Evolutionary conservation across 2,113 vertebrate genomes (phyloP).

Genomic region (Lathamus discolor): DNA sequence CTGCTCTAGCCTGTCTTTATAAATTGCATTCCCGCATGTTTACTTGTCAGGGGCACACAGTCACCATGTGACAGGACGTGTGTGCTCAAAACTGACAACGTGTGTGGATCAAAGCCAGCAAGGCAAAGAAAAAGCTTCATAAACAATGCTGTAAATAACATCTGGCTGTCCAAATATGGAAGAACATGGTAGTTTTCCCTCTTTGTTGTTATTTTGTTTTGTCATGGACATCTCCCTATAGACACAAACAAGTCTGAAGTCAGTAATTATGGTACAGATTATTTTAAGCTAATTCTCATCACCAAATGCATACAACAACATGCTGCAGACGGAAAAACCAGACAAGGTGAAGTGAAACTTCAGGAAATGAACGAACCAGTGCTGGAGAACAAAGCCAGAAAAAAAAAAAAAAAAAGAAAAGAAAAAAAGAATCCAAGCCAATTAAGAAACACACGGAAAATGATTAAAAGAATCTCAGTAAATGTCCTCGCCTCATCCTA

Average conservation of each 20-base stretch:
- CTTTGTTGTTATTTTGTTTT: constrained; percentile 75
- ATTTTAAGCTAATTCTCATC: constrained; percentile 65
- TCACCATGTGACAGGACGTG: constrained; percentile 81
- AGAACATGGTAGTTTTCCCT: constrained; percentile 71
- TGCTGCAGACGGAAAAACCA: constrained; percentile 57
- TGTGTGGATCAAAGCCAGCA: constrained; percentile 78
- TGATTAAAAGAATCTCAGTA: not conserved
- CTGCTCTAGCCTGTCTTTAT: constrained; percentile 54
- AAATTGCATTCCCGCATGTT: constrained; percentile 74
- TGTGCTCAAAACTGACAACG: constrained; percentile 77
- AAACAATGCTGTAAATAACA: constrained; percentile 83
- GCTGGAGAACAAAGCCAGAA: constrained; percentile 63
- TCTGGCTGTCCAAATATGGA: constrained; percentile 76
- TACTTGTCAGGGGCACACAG: constrained; percentile 70
- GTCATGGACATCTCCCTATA: constrained; percentile 59
- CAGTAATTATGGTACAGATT: constrained; percentile 46
- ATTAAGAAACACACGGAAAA: constrained; percentile 38
- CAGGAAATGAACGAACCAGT: constrained; percentile 65
- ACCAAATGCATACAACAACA: constrained; percentile 39
- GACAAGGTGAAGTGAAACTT: constrained; percentile 65
- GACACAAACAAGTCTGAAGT: constrained; percentile 70
- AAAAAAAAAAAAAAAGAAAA: not conserved
- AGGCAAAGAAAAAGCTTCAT: constrained; percentile 75
- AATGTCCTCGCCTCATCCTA: not conserved
- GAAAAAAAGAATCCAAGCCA: not conserved